Base-by-base conservation (phyloP, 2,888 invertebrate species). In the Hirtodrosophila duncani region DNA sequence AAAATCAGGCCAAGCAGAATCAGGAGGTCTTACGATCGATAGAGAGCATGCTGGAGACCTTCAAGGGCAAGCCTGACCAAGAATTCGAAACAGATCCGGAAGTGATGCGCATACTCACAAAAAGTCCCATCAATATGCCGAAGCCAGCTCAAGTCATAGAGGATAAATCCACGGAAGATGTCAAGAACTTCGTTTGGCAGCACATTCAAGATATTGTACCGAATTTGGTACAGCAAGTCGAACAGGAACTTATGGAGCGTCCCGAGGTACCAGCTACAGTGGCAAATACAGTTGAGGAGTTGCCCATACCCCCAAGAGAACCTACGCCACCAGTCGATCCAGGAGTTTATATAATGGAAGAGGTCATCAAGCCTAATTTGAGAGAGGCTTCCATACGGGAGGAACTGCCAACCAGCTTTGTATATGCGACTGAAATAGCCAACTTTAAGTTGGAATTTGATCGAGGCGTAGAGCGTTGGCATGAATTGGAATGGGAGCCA, bases 161-260 rank as follows among this genome's bases (percentile, higher is more conserved):
- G 0, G 63, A 69, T 0, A 60, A 45, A 26, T 68, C 74, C 30
- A 38, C 59, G 1, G 67, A 74, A 2, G 86, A 87, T 77, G 83
- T 87, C 0, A 85, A 82, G 51, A 84, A 75, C 46, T 87, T 87
- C 61, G 84, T 87, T 1, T 84, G 86, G 81, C 84, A 86, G 29
- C 87, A 87, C 24, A 87, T 87, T 37, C 87, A 87, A 38, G 87
- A 87, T 10, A 86, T 87, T 44, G 83, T 84, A 6, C 87, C 87
- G 0, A 86, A 86, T 56, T 58, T 87, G 5, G 87, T 87, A 2
- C 85, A 84, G 17, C 87, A 87, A 50, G 86, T 87, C 0, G 85
- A 86, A 36, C 82, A 82, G 26, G 87, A 87, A 26, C 66, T 87
- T 0, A 72, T 81, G 63, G 84, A 81, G 20, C 68, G 59, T 1